A percentile compares a stretch with the other conserved stretches of the same genome.
phyloP scores from a whole-genome alignment of 2,113 vertebrate species.

The Vimba vimba region DNA sequence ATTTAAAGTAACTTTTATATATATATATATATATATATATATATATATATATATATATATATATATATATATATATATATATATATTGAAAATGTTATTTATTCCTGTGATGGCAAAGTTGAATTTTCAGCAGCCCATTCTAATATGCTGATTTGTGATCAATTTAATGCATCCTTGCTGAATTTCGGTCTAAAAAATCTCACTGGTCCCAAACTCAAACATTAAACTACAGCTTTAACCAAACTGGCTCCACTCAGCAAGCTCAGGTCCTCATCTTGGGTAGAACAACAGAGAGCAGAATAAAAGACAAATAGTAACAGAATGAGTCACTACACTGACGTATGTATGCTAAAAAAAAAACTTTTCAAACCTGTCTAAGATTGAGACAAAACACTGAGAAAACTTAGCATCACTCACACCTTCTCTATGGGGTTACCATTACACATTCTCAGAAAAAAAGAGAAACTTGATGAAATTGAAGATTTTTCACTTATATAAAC shows the following conservation, averaged over 20 bases:
- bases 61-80: too few relatives aligned
- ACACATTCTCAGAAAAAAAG: background rate
- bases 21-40: too few relatives aligned
- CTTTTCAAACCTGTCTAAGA: slow-evolving; percentile 66
- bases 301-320: slow-evolving; percentile 39
- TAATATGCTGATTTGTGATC: too few relatives aligned
- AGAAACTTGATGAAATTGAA: background rate
- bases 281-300: slow-evolving; percentile 9
- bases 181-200: background rate
- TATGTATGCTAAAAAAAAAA: slow-evolving; percentile 52
- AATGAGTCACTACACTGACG: slow-evolving; percentile 44
- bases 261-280: background rate
- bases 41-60: too few relatives aligned
- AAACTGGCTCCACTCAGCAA: background rate
- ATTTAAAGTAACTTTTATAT: too few relatives aligned
- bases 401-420: slow-evolving; percentile 50
- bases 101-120: too few relatives aligned
- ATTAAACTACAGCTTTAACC: slow-evolving; percentile 3
- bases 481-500: background rate
- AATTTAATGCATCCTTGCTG: background rate
- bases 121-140: too few relatives aligned
- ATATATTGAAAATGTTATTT: too few relatives aligned
- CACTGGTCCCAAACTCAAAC: background rate
- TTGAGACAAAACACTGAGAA: slow-evolving; percentile 65
- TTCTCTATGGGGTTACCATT: background rate